Evolutionary conservation across 2,797 vertebrate genomes (phyloP), one percentile per base, ranked within the genome.

Genomic region (Novumbra hubbsi): DNA sequence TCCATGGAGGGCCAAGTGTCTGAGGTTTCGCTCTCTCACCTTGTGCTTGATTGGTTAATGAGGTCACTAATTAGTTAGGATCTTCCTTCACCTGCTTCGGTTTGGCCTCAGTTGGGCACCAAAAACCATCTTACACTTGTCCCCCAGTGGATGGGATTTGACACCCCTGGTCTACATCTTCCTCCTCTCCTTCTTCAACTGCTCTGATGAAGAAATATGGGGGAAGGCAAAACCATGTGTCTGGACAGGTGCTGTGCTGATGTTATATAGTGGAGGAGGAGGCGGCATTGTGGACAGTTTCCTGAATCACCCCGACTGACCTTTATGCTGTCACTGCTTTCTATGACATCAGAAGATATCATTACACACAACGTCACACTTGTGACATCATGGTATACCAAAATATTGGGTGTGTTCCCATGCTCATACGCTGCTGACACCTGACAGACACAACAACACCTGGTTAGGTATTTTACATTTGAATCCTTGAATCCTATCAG

Each of bases 171-270:
- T n/a, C n/a, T n/a, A n/a, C n/a, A n/a, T n/a, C n/a, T n/a, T n/a
- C n/a, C 63, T 69, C 71, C 84, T 87, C 79, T 32, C 45, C 55
- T 32, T 49, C 60, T 45, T 72, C 28, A 72, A 55, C 50, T 66
- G 78, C 27, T 71, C 70, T 32, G 65, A 79, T 74, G 81, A 60
- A 76, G 75, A 80, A 74, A 81, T 72, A 80, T 73, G 81, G 52
- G 78, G 75, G 79, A 74, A 79, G 70, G 41, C 71, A 49, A 77
- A 72, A 28, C 60, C 24, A 16, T 16, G 16, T 63, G 60, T 24
- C 27, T 21, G 50, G 60, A 63, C 30, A 5, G 60, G 11, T 30
- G 2, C 60, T 28, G 28, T 1, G 27, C 28, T 28, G 16, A 5
- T 28, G 28, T 24, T 63, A 63, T 38, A 38, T 38, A 63, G 24